Conservation (phyloP, 2,888 invertebrate species). For the Portevinia maculata region DNA sequence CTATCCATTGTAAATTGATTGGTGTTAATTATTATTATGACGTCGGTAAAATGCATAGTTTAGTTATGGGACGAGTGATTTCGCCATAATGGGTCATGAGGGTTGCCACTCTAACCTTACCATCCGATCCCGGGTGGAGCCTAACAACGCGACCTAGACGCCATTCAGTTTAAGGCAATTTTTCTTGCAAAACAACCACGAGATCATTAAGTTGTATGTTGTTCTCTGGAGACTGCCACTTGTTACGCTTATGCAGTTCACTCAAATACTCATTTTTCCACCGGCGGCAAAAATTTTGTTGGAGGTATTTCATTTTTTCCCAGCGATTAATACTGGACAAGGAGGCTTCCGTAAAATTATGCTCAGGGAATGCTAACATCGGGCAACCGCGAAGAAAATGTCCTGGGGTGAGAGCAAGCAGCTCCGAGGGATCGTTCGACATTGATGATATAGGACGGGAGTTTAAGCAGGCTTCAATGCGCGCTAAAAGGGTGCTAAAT, state of each 20-base stretch:
- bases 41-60: background rate
- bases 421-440: no score
- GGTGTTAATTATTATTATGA: background rate
- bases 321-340: background rate
- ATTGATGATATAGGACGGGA: no score
- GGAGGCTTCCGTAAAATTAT: background rate
- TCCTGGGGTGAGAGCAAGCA: no score
- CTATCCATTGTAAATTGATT: background rate
- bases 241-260: no score
- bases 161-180: slow-evolving; percentile 87
- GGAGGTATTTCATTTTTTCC: background rate
- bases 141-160: slow-evolving; percentile 76
- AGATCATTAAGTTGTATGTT: background rate
- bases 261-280: no score
- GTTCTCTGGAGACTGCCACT: no score
- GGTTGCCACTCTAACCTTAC: background rate
- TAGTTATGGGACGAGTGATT: background rate
- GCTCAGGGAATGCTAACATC: no score
- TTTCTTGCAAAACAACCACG: slow-evolving; percentile 84
- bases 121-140: slow-evolving; percentile 80
- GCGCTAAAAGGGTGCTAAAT: no score
- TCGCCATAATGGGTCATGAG: background rate
- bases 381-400: no score
- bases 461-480: background rate
- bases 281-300: no score